Percentiles rank a stretch among this genome's conserved stretches.
These are phyloP conservation scores for Oligia latruncula DNA, from an alignment of 2,888 invertebrate species.

Conservation along the genomic window DNA sequence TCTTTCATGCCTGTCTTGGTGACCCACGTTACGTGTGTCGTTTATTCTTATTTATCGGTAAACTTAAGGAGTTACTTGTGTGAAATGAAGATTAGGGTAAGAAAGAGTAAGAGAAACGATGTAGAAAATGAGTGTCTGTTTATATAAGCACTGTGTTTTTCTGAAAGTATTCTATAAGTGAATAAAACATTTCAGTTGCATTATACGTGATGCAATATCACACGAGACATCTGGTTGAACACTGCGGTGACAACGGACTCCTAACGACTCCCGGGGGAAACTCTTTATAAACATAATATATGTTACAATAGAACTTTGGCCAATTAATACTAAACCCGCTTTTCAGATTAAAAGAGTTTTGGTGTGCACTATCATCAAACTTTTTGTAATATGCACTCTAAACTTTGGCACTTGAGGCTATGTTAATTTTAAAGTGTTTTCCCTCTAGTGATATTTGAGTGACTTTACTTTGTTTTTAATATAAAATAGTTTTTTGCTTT, in stretches of 20 bases:
- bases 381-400: slow-evolving; percentile 44
- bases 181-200: slow-evolving; percentile 24
- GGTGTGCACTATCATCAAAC: slow-evolving; percentile 46
- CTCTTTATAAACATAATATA: slow-evolving; percentile 48
- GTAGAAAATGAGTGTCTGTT: slow-evolving; percentile 25
- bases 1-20: slow-evolving; percentile 80
- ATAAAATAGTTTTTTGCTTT: background rate
- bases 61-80: slow-evolving; percentile 56
- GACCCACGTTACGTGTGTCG: slow-evolving; percentile 71
- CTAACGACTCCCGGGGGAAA: slow-evolving; percentile 42
- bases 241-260: slow-evolving; percentile 46
- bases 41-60: slow-evolving; percentile 64
- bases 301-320: slow-evolving; percentile 47
- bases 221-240: slow-evolving; percentile 21
- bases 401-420: slow-evolving; percentile 47
- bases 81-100: slow-evolving; percentile 57
- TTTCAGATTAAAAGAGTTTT: slow-evolving; percentile 53
- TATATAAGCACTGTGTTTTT: slow-evolving; percentile 12
- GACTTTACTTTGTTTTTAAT: slow-evolving; percentile 32
- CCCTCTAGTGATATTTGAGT: slow-evolving; percentile 11
- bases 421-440: slow-evolving; percentile 45
- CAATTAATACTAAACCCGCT: slow-evolving; percentile 60
- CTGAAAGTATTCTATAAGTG: slow-evolving; percentile 11
- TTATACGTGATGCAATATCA: slow-evolving; percentile 48
- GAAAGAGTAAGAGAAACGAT: slow-evolving; percentile 26